Evolutionary conservation across 2,888 invertebrate genomes (phyloP).

Genomic region (Kuschelorhynchus macadamiae): DNA sequence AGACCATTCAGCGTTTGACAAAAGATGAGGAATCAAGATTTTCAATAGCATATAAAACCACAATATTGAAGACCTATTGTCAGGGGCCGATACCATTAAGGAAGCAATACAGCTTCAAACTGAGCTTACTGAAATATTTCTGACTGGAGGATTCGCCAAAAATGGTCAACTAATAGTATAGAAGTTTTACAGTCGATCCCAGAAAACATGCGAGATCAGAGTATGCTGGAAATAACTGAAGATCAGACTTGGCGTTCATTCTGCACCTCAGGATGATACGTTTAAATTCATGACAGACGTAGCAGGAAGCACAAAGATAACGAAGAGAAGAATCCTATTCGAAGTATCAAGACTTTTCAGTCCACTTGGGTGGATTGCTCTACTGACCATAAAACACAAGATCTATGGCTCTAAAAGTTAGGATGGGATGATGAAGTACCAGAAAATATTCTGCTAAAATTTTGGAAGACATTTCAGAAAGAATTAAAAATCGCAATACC

Average conservation of each 20-base stretch:
- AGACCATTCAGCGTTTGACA: too few species aligned
- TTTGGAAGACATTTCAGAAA: too few species aligned
- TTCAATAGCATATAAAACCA: background rate
- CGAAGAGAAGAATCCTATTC: background rate
- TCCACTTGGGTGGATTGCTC: constrained; percentile 1
- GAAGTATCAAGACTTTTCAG: constrained; percentile 1
- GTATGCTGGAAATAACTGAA: background rate
- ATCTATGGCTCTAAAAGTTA: background rate
- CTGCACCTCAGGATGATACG: background rate
- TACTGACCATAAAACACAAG: background rate
- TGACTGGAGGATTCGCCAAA: background rate
- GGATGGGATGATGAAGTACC: too few species aligned
- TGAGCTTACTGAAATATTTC: background rate
- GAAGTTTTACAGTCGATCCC: too few species aligned
- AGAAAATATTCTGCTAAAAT: too few species aligned
- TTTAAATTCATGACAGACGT: background rate
- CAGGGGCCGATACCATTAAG: background rate
- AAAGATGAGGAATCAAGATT: background rate
- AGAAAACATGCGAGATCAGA: background rate
- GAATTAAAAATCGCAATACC: background rate
- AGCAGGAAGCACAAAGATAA: background rate
- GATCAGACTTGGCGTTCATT: constrained; percentile 4
- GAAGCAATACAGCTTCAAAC: background rate
- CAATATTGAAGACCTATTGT: background rate
- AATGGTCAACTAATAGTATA: too few species aligned